A percentile compares a stretch with the other conserved stretches of the same genome.
Evolutionary conservation across 2,113 vertebrate species (phyloP).

Genomic region (Nerophis ophidion): DNA sequence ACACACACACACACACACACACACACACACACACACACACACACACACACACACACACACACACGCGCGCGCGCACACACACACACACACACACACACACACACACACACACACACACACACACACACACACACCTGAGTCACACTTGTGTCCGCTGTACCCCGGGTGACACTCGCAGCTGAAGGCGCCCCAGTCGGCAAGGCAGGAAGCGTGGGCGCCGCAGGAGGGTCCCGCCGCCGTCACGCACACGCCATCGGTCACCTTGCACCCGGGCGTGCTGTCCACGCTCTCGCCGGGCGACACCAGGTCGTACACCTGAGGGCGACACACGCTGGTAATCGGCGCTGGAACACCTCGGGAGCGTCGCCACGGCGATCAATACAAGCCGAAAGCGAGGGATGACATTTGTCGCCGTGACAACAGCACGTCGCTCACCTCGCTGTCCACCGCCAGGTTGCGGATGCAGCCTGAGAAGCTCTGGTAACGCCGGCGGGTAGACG

Average conservation of each 20-base stretch:
- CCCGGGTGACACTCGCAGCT: slow-evolving; percentile 81
- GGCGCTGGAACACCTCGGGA: no score
- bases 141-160: slow-evolving; percentile 77
- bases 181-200: slow-evolving; percentile 79
- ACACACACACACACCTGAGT: slow-evolving; percentile 64
- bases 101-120: slow-evolving; percentile 6
- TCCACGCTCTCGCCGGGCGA: slow-evolving; percentile 78
- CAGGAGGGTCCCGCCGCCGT: slow-evolving; percentile 71
- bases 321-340: background rate
- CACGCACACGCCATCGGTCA: slow-evolving; percentile 75
- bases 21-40: slow-evolving; percentile 50
- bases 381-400: no score
- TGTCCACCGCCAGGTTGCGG: slow-evolving; percentile 78
- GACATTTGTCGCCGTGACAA: background rate
- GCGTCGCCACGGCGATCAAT: no score
- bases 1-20: background rate
- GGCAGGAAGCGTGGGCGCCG: slow-evolving; percentile 76
- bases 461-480: slow-evolving; percentile 80
- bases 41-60: slow-evolving; percentile 66
- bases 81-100: slow-evolving; percentile 19
- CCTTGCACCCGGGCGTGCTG: slow-evolving; percentile 73
- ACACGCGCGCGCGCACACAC: no score
- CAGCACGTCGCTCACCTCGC: slow-evolving; percentile 69
- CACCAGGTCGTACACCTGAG: slow-evolving; percentile 80
- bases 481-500: slow-evolving; percentile 58